These are phyloP conservation scores for Notolabrus celidotus DNA, from an alignment of 2,797 vertebrate genomes.

Conservation along the genomic window DNA sequence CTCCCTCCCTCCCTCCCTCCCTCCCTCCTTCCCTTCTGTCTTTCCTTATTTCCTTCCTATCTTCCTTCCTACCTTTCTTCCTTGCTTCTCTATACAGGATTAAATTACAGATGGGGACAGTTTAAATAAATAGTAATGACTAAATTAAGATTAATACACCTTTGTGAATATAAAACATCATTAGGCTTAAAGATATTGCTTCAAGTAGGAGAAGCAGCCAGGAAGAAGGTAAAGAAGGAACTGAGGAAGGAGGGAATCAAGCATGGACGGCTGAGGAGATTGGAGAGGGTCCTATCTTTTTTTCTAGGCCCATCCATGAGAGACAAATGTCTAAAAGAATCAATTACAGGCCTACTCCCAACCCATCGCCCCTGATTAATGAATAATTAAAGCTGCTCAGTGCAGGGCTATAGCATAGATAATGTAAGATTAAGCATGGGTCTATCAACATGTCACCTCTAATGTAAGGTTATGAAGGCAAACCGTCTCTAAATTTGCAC, in stretches of 20 bases:
- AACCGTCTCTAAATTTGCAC: conserved; percentile 26
- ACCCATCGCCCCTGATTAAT: conserved; percentile 74
- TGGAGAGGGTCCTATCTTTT: conserved; percentile 57
- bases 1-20: neutral
- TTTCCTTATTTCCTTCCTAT: too few relatives aligned
- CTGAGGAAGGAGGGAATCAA: conserved; percentile 29
- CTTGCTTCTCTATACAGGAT: neutral
- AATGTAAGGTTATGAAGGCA: conserved; percentile 46
- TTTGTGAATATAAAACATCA: neutral
- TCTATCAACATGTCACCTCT: conserved; percentile 45
- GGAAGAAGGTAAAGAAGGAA: conserved; percentile 15
- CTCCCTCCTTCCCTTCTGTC: neutral
- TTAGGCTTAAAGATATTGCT: neutral
- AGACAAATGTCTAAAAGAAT: conserved; percentile 81
- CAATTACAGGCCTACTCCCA: conserved; percentile 71
- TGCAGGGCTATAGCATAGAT: conserved; percentile 62
- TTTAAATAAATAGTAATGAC: neutral
- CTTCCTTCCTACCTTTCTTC: neutral
- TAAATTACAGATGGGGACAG: neutral
- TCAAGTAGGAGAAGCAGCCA: conserved; percentile 8
- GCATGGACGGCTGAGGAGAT: conserved; percentile 27
- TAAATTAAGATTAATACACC: neutral
- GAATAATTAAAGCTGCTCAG: conserved; percentile 80
- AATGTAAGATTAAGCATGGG: conserved; percentile 62
- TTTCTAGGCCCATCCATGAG: conserved; percentile 53